phyloP scores from a whole-genome alignment of 2,797 vertebrate species.

The Ptychadena robeensis region DNA sequence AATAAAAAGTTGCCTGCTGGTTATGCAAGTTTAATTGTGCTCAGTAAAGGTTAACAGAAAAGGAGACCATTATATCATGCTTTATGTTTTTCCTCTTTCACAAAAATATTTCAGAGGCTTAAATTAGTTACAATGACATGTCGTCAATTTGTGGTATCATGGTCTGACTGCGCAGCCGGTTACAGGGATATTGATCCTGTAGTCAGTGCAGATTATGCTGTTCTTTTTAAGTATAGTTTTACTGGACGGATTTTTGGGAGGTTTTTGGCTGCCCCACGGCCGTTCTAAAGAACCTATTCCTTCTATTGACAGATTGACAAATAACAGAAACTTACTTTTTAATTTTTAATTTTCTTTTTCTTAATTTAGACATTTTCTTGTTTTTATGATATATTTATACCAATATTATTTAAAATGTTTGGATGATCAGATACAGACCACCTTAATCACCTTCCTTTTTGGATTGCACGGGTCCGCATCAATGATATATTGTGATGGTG shows the following conservation, averaged over 20 bases:
- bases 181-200: constrained; percentile 20
- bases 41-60: constrained; percentile 34
- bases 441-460: too few relatives aligned
- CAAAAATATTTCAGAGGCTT: background rate
- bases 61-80: background rate
- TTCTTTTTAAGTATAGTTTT: constrained; percentile 22
- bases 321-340: background rate
- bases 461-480: too few relatives aligned
- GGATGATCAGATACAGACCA: too few relatives aligned
- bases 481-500: too few relatives aligned
- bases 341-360: too few relatives aligned
- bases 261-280: constrained; percentile 9
- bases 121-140: constrained; percentile 7
- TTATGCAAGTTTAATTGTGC: constrained; percentile 42
- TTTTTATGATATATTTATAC: too few relatives aligned
- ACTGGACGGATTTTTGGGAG: background rate
- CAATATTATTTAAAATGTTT: too few relatives aligned
- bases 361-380: too few relatives aligned
- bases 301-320: background rate
- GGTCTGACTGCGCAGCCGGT: constrained; percentile 7
- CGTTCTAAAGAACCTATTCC: background rate
- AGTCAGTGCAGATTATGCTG: constrained; percentile 10
- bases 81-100: constrained; percentile 14
- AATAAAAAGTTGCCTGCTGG: constrained; percentile 42
- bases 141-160: background rate